Evolutionary conservation across 2,113 vertebrate genomes (phyloP), one percentile per base, ranked within the genome.

Genomic region (human): DNA sequence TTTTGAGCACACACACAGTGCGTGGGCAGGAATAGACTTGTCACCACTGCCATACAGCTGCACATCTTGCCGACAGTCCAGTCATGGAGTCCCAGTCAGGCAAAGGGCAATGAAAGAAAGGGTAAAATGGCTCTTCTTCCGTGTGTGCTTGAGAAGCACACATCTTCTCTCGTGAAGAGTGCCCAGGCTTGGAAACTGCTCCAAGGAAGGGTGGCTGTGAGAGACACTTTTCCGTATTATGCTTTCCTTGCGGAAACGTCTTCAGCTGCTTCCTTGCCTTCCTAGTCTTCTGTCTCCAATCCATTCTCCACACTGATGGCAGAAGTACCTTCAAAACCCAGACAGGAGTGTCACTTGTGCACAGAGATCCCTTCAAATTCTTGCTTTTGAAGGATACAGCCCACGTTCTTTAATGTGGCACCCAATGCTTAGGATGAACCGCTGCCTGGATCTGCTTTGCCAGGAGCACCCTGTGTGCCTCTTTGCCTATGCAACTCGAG

Each of bases 331-430:
- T 88, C 27, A 11, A 23, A 45, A 80, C n/a, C 32, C 59, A 38
- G 7, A 81, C 13, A 43, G 7, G 32, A 75, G 20, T 45, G 40
- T 27, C 16, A 9, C 12, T n/a, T 59, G 61, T 76, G 8, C 3
- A 11, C 5, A 22, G 8, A 43, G 48, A 66, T 8, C 52, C 76
- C 32, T 81, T 43, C 55, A 8, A 0, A n/a, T 18, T 2, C 27
- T 20, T 22, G 6, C 16, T 50, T 43, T 40, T 2, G 66, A 91
- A 91, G 57, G 83, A 0, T 4, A 20, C 14, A 8, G 35, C 30
- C 72, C 3, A 20, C 2, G 8, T 38, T n/a, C 55, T 43, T 38
- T 35, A 50, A 25, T 1, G 0, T 2, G 25, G 22, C 5, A 5
- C 25, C 30, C 11, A 11, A 2, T 17, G 7, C n/a, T 79, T 48